Conservation (phyloP, 2,113 vertebrate genomes). For the Beaufortia kweichowensis region DNA sequence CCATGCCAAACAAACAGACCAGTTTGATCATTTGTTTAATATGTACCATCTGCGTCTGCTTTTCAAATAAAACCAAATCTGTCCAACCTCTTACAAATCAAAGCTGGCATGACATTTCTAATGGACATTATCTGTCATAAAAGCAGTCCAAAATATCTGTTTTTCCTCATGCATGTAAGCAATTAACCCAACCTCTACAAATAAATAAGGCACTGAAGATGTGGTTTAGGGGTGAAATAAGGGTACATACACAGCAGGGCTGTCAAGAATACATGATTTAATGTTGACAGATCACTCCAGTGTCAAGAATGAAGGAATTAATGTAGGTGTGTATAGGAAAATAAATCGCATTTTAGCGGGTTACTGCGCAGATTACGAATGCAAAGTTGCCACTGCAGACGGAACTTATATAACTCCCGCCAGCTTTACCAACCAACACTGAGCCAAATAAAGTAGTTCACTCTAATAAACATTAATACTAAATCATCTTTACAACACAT, state of each 20-base stretch:
- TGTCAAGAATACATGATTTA: not conserved
- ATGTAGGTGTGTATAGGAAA: constrained; percentile 4
- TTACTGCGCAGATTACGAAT: not conserved
- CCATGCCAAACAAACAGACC: not conserved
- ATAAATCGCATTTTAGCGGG: not conserved
- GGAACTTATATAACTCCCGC: not conserved
- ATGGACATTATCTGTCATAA: not conserved
- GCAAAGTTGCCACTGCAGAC: not conserved
- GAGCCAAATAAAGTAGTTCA: not conserved
- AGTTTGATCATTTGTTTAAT: not conserved
- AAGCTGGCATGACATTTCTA: not conserved
- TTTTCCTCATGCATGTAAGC: not conserved
- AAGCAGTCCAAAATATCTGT: not conserved
- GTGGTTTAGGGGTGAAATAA: not conserved
- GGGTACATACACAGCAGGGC: constrained; percentile 1
- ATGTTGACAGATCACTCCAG: constrained; percentile 4
- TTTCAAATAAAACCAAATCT: not conserved
- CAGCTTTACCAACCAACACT: not conserved
- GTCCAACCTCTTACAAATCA: not conserved
- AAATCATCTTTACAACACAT: no score
- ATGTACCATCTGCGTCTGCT: not conserved
- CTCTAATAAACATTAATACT: no score
- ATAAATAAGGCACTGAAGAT: not conserved
- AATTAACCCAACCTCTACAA: not conserved
- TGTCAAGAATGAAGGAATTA: not conserved